Evolutionary conservation across 1,140 invertebrate species (phyloP).

Genomic region (Helicoverpa zea): DNA sequence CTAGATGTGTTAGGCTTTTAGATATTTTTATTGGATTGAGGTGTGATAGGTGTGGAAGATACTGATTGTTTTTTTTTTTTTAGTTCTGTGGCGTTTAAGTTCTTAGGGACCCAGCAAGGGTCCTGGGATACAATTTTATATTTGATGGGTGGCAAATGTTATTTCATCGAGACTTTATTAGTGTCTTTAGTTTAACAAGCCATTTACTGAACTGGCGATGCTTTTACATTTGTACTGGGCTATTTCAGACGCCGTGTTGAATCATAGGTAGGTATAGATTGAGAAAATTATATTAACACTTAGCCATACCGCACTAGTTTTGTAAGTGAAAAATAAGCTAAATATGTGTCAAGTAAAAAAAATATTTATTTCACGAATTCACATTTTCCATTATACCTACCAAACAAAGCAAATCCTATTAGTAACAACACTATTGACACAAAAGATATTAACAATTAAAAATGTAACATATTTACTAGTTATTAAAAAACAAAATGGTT

Average conservation of each 20-base stretch:
- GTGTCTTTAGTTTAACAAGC: too few relatives aligned
- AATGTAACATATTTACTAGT: conserved; percentile 66
- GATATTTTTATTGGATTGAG: conserved; percentile 34
- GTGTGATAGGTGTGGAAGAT: conserved; percentile 24
- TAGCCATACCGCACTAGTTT: too few relatives aligned
- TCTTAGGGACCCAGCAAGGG: not conserved
- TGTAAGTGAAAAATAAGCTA: too few relatives aligned
- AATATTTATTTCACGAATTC: not conserved
- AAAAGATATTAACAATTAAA: conserved; percentile 31
- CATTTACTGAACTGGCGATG: too few relatives aligned
- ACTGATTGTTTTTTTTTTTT: not conserved
- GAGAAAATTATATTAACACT: too few relatives aligned
- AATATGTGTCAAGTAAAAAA: too few relatives aligned
- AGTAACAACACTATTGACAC: not conserved
- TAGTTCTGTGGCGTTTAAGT: not conserved
- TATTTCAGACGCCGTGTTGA: too few relatives aligned
- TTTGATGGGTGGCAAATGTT: too few relatives aligned
- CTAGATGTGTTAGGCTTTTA: conserved; percentile 38
- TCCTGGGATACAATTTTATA: too few relatives aligned
- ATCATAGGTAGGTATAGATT: too few relatives aligned
- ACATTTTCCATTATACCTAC: not conserved
- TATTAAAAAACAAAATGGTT: conserved; percentile 71
- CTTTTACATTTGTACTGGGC: too few relatives aligned
- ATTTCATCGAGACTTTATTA: too few relatives aligned
- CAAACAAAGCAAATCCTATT: not conserved